phyloP scores from a whole-genome alignment of 2,888 invertebrate genomes.

The Thecophora atra region DNA sequence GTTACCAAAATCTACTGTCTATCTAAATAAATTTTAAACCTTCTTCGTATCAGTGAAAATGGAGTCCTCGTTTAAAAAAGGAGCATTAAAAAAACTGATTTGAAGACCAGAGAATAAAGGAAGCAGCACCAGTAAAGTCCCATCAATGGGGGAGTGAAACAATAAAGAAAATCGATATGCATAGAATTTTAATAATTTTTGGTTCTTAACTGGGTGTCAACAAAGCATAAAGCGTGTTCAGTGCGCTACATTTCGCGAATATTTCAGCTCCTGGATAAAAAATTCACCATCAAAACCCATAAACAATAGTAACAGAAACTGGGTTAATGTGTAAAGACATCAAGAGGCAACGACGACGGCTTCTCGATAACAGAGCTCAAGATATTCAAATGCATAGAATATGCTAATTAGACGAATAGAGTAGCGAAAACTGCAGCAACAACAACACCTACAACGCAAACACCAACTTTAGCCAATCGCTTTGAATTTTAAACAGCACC shows the following conservation, averaged over 20 bases:
- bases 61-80: no score
- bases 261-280: background rate
- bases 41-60: no score
- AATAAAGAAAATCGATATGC: constrained; percentile 15
- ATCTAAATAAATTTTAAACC: no score
- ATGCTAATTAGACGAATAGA: constrained; percentile 22
- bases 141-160: background rate
- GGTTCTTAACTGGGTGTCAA: constrained; percentile 7
- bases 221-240: constrained; percentile 16
- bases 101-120: background rate
- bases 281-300: background rate
- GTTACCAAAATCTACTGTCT: constrained; percentile 23
- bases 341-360: background rate
- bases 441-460: background rate
- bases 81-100: background rate
- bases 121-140: background rate
- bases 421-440: background rate
- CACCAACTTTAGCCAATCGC: background rate
- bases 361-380: background rate
- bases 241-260: background rate
- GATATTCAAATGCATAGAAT: background rate
- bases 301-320: background rate
- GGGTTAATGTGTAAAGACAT: constrained; percentile 21
- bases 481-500: constrained; percentile 19
- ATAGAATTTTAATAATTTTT: constrained; percentile 13